Conservation (phyloP, 2,888 invertebrate species). For the Flexamia atlantica region DNA sequence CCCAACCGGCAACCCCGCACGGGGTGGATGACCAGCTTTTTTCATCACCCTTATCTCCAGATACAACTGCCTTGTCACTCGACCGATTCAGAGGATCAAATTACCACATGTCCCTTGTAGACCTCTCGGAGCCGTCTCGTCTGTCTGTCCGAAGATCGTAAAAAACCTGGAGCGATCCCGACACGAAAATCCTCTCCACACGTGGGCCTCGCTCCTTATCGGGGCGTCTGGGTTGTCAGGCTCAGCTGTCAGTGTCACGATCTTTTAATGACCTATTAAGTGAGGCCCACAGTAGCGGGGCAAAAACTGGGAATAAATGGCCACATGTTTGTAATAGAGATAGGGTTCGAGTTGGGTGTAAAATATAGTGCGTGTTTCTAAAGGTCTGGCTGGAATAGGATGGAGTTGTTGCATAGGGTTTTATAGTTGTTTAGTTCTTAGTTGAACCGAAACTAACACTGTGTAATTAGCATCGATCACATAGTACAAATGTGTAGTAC, state of each 20-base stretch:
- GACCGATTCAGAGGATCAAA: constrained; percentile 52
- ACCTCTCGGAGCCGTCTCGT: constrained; percentile 55
- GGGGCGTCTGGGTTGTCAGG: constrained; percentile 23
- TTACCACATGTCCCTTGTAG: constrained; percentile 43
- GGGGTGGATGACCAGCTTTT: constrained; percentile 62
- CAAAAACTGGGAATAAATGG: constrained; percentile 28
- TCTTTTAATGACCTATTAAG: constrained; percentile 48
- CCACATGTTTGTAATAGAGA: constrained; percentile 43
- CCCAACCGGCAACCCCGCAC: constrained; percentile 29
- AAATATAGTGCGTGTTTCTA: no score
- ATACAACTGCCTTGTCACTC: constrained; percentile 57
- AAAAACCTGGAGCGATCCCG: constrained; percentile 53
- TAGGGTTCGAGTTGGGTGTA: background rate
- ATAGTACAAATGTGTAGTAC: no score
- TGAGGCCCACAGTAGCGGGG: constrained; percentile 48
- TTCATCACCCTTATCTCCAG: constrained; percentile 57
- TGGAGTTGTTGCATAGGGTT: no score
- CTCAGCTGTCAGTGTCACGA: background rate
- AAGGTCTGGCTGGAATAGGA: no score
- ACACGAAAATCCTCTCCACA: constrained; percentile 61
- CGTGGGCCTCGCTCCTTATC: constrained; percentile 45
- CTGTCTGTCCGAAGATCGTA: constrained; percentile 51
- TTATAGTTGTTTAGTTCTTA: no score
- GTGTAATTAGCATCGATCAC: no score
- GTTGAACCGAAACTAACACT: no score